phyloP scores from a whole-genome alignment of 2,888 invertebrate genomes.

The Gymnosoma rotundatum region DNA sequence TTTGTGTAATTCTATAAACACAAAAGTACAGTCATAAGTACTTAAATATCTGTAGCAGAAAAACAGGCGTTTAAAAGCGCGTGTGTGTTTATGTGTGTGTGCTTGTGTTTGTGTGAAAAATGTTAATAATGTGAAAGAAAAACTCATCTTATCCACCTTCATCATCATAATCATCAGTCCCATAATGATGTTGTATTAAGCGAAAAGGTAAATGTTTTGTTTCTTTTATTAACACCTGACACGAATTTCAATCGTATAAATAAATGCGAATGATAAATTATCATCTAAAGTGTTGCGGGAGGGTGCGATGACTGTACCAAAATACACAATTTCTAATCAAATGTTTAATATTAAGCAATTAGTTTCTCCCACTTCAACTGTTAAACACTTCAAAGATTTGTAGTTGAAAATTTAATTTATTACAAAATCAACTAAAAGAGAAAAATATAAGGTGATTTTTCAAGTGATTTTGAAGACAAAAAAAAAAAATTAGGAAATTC shows the following conservation, averaged over 20 bases:
- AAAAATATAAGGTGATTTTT: neutral
- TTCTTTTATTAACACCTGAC: constrained; percentile 65
- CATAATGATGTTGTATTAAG: neutral
- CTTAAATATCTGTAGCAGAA: neutral
- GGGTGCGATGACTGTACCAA: neutral
- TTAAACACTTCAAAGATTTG: constrained; percentile 37
- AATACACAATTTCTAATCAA: constrained; percentile 43
- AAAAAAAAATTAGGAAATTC: neutral
- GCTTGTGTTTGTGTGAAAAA: neutral
- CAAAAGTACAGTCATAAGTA: constrained; percentile 34
- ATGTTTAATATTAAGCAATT: constrained; percentile 52
- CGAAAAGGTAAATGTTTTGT: constrained; percentile 7
- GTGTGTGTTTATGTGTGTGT: neutral
- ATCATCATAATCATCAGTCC: neutral
- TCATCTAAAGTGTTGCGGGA: neutral
- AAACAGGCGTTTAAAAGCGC: neutral
- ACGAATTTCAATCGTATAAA: constrained; percentile 60
- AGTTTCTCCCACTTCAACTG: constrained; percentile 44
- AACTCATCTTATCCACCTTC: neutral
- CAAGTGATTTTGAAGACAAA: neutral
- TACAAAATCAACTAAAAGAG: constrained; percentile 26
- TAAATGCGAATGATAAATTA: constrained; percentile 66
- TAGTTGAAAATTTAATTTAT: constrained; percentile 61
- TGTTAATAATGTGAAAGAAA: constrained; percentile 4
- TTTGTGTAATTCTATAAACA: constrained; percentile 65